Evolutionary conservation across 1,140 invertebrate genomes (phyloP).

Genomic region (Belonocnema kinseyi): DNA sequence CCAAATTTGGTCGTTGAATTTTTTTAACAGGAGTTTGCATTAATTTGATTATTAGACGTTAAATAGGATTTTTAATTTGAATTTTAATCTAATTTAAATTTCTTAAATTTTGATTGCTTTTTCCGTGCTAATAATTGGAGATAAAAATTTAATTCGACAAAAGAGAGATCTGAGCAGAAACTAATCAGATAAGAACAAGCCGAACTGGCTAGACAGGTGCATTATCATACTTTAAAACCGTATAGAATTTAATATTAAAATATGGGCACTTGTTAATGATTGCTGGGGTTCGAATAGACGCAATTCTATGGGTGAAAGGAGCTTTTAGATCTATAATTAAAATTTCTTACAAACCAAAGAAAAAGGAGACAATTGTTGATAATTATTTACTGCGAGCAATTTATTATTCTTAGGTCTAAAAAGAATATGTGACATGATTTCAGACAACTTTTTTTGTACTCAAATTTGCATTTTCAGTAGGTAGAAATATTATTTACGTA

Average conservation of each 20-base stretch:
- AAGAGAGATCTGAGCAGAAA: background rate
- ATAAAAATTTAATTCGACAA: background rate
- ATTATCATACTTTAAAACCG: background rate
- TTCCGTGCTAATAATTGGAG: background rate
- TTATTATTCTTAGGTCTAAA: background rate
- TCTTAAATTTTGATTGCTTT: background rate
- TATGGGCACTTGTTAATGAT: background rate
- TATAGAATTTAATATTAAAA: background rate
- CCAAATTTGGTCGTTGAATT: too few relatives aligned
- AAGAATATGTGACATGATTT: too few relatives aligned
- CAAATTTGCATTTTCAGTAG: too few relatives aligned
- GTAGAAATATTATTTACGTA: too few relatives aligned
- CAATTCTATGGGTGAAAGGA: too few relatives aligned
- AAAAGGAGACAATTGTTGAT: background rate
- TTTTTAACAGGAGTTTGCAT: too few relatives aligned
- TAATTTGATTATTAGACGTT: too few relatives aligned
- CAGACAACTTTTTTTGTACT: too few relatives aligned
- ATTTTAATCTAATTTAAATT: too few relatives aligned
- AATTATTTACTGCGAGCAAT: background rate
- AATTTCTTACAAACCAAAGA: background rate
- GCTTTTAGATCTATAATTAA: too few relatives aligned
- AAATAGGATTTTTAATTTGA: too few relatives aligned
- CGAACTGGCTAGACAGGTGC: background rate
- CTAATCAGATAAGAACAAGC: conserved; percentile 5
- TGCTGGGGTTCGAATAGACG: too few relatives aligned